Conservation (phyloP, 2,113 vertebrate genomes). For the Silurus glanis region DNA sequence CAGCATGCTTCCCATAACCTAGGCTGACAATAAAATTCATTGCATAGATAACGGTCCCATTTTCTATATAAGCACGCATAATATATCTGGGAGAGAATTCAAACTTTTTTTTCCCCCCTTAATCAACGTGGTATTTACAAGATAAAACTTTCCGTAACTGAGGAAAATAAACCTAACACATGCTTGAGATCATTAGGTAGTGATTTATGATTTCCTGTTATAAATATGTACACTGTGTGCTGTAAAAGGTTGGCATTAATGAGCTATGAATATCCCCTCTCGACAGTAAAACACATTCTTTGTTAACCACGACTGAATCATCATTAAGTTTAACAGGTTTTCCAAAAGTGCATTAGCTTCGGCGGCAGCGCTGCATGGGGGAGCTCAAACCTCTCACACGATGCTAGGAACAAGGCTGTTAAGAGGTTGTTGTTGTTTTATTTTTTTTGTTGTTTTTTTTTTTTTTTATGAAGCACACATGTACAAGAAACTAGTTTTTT, state of each 20-base stretch:
- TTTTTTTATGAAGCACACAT: constrained; percentile 24
- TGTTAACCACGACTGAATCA: constrained; percentile 47
- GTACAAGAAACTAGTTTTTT: background rate
- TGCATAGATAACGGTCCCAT: background rate
- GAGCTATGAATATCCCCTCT: constrained; percentile 39
- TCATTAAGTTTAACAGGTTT: constrained; percentile 53
- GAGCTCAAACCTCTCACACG: constrained; percentile 29
- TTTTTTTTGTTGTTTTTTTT: no score
- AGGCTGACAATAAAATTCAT: background rate
- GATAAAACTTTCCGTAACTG: constrained; percentile 26
- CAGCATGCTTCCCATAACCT: background rate
- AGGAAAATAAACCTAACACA: constrained; percentile 33
- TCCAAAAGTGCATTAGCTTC: constrained; percentile 42
- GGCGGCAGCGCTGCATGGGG: constrained; percentile 25
- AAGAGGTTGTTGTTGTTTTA: background rate
- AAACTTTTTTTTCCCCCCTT: background rate
- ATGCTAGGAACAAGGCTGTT: constrained; percentile 28
- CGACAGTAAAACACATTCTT: constrained; percentile 53
- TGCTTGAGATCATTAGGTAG: constrained; percentile 35
- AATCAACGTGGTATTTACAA: constrained; percentile 41
- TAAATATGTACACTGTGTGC: constrained; percentile 37
- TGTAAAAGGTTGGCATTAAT: constrained; percentile 48
- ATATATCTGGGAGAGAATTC: background rate
- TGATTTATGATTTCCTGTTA: constrained; percentile 45
- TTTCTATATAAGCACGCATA: background rate